A percentile compares a stretch with the other conserved stretches of the same genome.
Evolutionary conservation across 2,113 vertebrate species (phyloP).

Genomic region (Stomatorhinus ivindoensis): DNA sequence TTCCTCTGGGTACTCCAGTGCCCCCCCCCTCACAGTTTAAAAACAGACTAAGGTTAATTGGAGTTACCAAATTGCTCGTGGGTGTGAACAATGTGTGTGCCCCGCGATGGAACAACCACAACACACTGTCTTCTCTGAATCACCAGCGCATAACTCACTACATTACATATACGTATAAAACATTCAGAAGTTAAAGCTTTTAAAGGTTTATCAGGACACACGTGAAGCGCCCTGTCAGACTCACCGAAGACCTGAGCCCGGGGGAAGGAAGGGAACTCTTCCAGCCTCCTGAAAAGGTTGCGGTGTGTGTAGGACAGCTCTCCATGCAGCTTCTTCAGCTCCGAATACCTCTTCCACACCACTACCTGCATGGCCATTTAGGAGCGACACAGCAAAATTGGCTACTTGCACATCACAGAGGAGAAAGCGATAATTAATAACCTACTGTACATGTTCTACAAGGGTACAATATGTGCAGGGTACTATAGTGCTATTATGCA

Average conservation of each 20-base stretch:
- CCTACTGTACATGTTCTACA: neutral
- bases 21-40: neutral
- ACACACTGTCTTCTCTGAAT: neutral
- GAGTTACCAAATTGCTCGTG: neutral
- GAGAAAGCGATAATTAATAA: neutral
- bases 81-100: neutral
- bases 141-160: neutral
- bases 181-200: neutral
- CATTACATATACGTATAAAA: neutral
- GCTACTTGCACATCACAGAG: neutral
- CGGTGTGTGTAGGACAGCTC: slow-evolving; percentile 82
- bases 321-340: slow-evolving; percentile 80
- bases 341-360: slow-evolving; percentile 77
- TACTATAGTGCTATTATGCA: neutral
- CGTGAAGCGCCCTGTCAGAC: neutral
- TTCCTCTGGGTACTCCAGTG: neutral
- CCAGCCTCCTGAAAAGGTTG: slow-evolving; percentile 76
- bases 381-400: neutral
- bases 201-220: neutral
- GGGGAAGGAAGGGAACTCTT: slow-evolving; percentile 81
- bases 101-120: neutral
- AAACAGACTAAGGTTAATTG: neutral
- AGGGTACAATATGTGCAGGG: neutral
- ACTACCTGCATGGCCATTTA: slow-evolving; percentile 52
- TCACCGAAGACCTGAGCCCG: slow-evolving; percentile 76